Percentiles rank a stretch among this genome's conserved stretches.
Conservation (phyloP, 2,797 vertebrate genomes). For the Chrosomus eos region DNA sequence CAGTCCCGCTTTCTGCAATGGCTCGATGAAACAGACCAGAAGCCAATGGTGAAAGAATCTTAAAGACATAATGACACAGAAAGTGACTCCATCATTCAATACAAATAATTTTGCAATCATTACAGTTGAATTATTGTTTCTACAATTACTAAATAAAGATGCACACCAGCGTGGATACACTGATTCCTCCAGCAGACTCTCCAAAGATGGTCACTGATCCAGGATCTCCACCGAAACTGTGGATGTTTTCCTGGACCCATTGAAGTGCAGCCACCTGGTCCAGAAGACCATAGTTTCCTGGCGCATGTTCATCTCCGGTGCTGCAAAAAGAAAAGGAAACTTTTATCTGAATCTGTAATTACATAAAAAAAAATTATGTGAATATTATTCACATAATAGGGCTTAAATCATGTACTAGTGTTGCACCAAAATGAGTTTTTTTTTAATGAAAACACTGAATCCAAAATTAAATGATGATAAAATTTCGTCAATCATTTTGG, state of each 20-base stretch:
- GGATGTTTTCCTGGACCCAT: conserved; percentile 80
- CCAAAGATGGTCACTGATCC: conserved; percentile 78
- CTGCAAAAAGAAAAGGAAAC: conserved; percentile 57
- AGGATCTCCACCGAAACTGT: conserved; percentile 78
- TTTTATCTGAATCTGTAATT: background rate
- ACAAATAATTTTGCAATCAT: background rate
- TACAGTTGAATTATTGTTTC: background rate
- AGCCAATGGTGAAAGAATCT: conserved; percentile 75
- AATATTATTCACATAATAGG: background rate
- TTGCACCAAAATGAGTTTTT: background rate
- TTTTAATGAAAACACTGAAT: background rate
- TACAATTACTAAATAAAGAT: background rate
- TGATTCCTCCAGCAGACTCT: conserved; percentile 78
- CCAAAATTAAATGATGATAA: background rate
- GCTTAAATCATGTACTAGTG: background rate
- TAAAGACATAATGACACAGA: conserved; percentile 19
- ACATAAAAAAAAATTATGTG: background rate
- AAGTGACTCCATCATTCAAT: background rate
- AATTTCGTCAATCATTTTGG: background rate
- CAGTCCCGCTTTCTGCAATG: conserved; percentile 78
- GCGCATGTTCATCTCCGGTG: conserved; percentile 73
- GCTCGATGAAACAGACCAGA: conserved; percentile 72
- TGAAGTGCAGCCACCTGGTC: conserved; percentile 79
- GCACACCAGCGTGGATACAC: conserved; percentile 73
- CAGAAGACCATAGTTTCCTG: conserved; percentile 77